Base-by-base conservation (phyloP, 2,113 vertebrate species). In the Tamias sibiricus region DNA sequence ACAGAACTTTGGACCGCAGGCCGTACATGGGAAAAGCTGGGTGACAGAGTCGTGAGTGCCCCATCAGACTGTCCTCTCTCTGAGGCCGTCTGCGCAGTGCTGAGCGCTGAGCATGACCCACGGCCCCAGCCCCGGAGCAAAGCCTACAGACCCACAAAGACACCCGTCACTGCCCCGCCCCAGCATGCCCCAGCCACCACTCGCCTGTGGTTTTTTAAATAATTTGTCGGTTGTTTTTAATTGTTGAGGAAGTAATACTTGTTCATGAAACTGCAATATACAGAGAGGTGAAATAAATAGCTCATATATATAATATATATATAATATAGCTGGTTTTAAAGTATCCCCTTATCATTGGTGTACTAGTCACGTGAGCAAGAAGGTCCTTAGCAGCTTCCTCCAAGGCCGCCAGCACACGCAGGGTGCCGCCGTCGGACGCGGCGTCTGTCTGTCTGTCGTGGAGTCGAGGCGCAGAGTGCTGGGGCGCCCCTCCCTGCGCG, bases 241-340 rank as follows among this genome's bases (percentile, higher is more conserved):
- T 99, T 98, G 98, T 98, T 98, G 98, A 99, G 99, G 98, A 98
- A 99, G 98, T 99, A 99, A 99, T 99, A 99, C 98, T 98, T 99
- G 98, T 99, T 99, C 99, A 99, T 99, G 98, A 99, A 99, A 99
- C 98, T 98, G 98, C 98, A 99, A 99, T 99, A 99, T 99, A 99
- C 99, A 99, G 98, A 99, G 98, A 99, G 98, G 98, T 99, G 99
- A 99, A 99, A 99, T 99, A 99, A 99, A 99, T 99, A 99, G 98
- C 98, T 99, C 98, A 98, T 99, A 99, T 99, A 99, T 99, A 99
- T 93, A 94, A 83, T 69, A 95, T 99, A 99, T 99, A 99, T 99
- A 99, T 99, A 98, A 99, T 98, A 99, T 98, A 99, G 98, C 98
- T 99, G 98, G 98, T 98, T 99, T 99, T 98, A 99, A 99, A 98